Base-by-base conservation (phyloP, 2,888 invertebrate genomes). In the Thera britannica region DNA sequence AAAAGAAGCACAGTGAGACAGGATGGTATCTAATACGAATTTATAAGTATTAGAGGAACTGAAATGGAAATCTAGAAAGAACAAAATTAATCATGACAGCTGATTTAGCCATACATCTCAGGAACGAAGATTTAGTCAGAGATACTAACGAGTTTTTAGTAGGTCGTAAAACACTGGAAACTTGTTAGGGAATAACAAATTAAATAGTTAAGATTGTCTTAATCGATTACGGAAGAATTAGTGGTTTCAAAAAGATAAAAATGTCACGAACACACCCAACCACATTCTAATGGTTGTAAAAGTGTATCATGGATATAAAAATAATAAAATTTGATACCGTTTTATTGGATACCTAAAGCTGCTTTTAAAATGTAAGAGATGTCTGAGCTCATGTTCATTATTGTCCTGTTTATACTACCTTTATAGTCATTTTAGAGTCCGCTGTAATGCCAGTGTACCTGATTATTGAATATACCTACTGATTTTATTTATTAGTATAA, bases 51-150 rank as follows among this genome's bases (percentile, higher is more conserved):
- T 23, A 51, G 51, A 6, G 12, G 12, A 12, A 9, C 23, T 52
- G 3, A 74, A 76, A 70, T 72, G 70, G 71, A 70, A 72, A 72
- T 71, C 72, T 60, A 72, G 71, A 55, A 76, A 72, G 70, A 79
- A 80, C 74, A 75, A 78, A 79, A 82, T 82, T 80, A 83, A 81
- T 83, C 78, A 82, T 81, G 73, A 70, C 78, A 79, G 78, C 80
- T 82, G 80, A 84, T 83, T 84, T 83, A 83, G 78, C 82, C 83
- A 81, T 81, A 80, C 79, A 75, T 75, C 77, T 76, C 74, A 71
- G 79, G 74, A 80, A 78, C 68, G 72, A 76, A 80, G 80, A 82
- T 76, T 82, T 79, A 75, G 69, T 77, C 77, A 70, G 72, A 75
- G 78, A 78, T 80, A 79, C 79, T 74, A 78, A 81, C 76, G 76